A percentile compares a stretch with the other conserved stretches of the same genome.
Evolutionary conservation across 2,797 vertebrate genomes (phyloP).

Genomic region (Micrastur ruficollis): DNA sequence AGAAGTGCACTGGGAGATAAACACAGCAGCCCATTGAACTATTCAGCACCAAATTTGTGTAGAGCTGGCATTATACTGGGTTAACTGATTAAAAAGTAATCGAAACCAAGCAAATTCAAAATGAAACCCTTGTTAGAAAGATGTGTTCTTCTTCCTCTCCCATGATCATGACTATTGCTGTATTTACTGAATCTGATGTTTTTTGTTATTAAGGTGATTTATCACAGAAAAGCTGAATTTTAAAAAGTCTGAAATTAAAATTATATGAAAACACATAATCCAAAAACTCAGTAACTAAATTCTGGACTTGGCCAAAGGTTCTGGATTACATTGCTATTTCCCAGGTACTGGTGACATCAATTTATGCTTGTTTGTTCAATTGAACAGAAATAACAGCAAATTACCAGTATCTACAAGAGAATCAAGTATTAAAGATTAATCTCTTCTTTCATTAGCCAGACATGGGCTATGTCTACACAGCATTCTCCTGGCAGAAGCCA

Average conservation of each 20-base stretch:
- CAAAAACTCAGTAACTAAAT: background rate
- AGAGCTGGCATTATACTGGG: background rate
- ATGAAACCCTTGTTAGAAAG: background rate
- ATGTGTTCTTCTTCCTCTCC: background rate
- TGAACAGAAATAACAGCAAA: background rate
- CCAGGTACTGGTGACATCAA: background rate
- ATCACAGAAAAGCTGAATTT: background rate
- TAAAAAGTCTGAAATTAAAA: background rate
- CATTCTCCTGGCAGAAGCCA: background rate
- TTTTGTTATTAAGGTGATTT: background rate
- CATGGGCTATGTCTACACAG: background rate
- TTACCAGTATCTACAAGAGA: background rate
- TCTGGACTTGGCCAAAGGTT: background rate
- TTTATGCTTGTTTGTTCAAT: background rate
- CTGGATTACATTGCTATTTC: background rate
- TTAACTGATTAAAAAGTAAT: background rate
- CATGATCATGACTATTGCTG: background rate
- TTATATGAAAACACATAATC: background rate
- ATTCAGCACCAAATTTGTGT: background rate
- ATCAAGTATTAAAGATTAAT: background rate
- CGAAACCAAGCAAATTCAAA: background rate
- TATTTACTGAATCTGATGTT: background rate
- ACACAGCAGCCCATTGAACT: background rate
- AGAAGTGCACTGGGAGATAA: background rate
- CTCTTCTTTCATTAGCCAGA: background rate